These are phyloP conservation scores for Trichonephila clavata DNA, from an alignment of 1,140 invertebrate genomes.

Conservation along the genomic window DNA sequence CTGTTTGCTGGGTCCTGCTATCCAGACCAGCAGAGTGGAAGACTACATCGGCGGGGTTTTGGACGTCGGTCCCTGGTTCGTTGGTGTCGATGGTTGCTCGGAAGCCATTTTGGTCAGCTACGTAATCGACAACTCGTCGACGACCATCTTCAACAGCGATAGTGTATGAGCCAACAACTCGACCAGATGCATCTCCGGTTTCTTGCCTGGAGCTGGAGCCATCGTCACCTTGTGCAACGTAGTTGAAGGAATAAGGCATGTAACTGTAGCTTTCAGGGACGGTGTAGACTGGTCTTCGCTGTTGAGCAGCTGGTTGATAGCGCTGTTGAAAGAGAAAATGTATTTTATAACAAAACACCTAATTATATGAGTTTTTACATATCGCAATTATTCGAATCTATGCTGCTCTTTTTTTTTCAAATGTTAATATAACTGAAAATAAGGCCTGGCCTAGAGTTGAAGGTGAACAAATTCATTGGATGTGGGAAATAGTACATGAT, in stretches of 20 bases:
- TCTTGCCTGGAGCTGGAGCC: constrained; percentile 73
- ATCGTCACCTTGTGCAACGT: constrained; percentile 59
- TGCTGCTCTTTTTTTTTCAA: too few species aligned
- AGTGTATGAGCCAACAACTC: constrained; percentile 76
- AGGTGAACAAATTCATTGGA: too few species aligned
- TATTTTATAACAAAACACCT: background rate
- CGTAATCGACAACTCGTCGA: constrained; percentile 68
- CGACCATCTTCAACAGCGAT: constrained; percentile 75
- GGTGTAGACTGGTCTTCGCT: constrained; percentile 46
- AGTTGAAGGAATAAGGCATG: constrained; percentile 65
- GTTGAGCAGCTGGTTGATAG: constrained; percentile 61
- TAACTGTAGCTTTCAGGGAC: constrained; percentile 50
- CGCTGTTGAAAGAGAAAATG: background rate
- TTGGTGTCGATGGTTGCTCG: constrained; percentile 73
- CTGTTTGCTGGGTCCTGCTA: background rate
- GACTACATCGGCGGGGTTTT: constrained; percentile 63
- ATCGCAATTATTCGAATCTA: too few species aligned
- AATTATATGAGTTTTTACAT: background rate
- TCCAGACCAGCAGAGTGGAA: constrained; percentile 54
- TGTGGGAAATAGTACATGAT: too few species aligned
- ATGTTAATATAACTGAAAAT: too few species aligned
- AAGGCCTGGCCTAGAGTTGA: too few species aligned
- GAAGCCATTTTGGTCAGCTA: constrained; percentile 73
- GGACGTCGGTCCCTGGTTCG: constrained; percentile 66
- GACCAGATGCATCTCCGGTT: constrained; percentile 49